A percentile compares a stretch with the other conserved stretches of the same genome.
These are phyloP conservation scores for Apolygus lucorum DNA, from an alignment of 1,140 invertebrate genomes.

Conservation along the genomic window DNA sequence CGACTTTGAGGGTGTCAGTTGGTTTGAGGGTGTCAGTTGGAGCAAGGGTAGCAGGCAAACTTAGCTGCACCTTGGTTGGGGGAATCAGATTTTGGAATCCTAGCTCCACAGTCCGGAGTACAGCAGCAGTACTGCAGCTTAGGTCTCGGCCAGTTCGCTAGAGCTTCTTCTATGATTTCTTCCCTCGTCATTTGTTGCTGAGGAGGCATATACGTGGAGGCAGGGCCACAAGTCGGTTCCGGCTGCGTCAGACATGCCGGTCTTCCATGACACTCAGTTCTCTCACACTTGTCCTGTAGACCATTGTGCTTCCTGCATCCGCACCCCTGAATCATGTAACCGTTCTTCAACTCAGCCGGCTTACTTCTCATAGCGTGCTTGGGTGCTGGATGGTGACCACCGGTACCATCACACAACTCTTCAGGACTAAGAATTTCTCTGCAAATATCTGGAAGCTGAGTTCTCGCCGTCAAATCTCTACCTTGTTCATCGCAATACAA, in stretches of 20 bases:
- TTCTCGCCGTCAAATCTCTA: neutral
- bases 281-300: conserved; percentile 18
- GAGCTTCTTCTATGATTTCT: conserved; percentile 8
- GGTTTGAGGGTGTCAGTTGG: neutral
- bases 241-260: conserved; percentile 16
- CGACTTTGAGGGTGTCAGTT: too few species aligned
- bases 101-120: neutral
- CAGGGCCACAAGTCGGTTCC: conserved; percentile 16
- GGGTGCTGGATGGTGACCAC: neutral
- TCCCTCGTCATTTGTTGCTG: neutral
- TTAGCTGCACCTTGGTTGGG: neutral
- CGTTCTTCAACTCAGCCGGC: conserved; percentile 3
- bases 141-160: neutral
- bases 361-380: conserved; percentile 1
- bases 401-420: neutral
- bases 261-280: conserved; percentile 5
- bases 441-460: neutral
- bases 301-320: conserved; percentile 24
- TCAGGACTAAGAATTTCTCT: neutral
- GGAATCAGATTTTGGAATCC: neutral
- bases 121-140: conserved; percentile 23
- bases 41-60: neutral
- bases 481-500: neutral
- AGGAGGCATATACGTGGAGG: neutral
- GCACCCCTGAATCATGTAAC: conserved; percentile 16